Evolutionary conservation across 92 coral and sea anemone genomes (phyloP).

Genomic region (Heliopora coerulea): DNA sequence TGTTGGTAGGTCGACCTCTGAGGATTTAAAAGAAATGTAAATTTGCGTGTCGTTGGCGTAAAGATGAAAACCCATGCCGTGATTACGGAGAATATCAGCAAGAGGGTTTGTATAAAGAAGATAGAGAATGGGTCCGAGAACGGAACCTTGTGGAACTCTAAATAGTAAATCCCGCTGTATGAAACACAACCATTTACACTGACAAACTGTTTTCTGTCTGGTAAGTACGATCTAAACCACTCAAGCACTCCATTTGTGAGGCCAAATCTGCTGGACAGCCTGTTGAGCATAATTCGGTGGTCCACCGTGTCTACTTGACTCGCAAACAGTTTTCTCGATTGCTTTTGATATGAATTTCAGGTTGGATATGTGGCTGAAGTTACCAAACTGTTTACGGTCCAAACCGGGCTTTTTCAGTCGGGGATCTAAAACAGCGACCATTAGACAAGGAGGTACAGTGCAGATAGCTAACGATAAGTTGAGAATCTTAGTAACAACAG

Average conservation of each 20-base stretch:
- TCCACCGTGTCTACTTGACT: not conserved
- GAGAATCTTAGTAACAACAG: slow-evolving; percentile 39
- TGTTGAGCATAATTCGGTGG: slow-evolving; percentile 1
- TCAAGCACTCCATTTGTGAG: not conserved
- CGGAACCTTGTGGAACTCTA: slow-evolving; percentile 13
- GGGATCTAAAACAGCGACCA: too few species aligned
- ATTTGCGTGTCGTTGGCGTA: slow-evolving; percentile 8
- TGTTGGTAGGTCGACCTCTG: not conserved
- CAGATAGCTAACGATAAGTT: too few species aligned
- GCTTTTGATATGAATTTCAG: slow-evolving; percentile 32
- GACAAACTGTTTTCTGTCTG: slow-evolving; percentile 4
- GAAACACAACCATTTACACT: not conserved
- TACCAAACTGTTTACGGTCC: slow-evolving; percentile 27
- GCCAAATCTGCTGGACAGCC: not conserved
- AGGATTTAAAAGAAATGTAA: not conserved
- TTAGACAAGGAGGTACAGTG: slow-evolving; percentile 35
- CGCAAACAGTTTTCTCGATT: slow-evolving; percentile 11
- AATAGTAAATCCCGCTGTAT: not conserved
- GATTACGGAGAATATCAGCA: not conserved
- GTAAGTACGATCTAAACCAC: slow-evolving; percentile 5
- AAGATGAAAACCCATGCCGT: not conserved
- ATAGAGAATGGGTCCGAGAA: not conserved
- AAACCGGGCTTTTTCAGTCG: slow-evolving; percentile 19
- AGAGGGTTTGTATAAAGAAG: not conserved
- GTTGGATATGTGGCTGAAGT: slow-evolving; percentile 43